Evolutionary conservation across 1,140 invertebrate genomes (phyloP).

Genomic region (Calephelis nemesis): DNA sequence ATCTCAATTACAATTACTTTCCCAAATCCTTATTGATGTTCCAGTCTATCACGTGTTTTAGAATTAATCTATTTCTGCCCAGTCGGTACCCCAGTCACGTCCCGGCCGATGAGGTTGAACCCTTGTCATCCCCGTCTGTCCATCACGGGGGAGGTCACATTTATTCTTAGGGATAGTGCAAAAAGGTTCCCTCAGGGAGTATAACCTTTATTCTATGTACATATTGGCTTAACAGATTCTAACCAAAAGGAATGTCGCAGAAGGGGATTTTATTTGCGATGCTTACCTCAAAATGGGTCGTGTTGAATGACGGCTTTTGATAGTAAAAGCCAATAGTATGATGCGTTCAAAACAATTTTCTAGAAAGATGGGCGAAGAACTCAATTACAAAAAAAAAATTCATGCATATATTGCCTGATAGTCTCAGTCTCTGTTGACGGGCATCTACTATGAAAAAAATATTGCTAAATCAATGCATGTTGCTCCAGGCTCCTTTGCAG

Average conservation of each 20-base stretch:
- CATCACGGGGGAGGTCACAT: conserved; percentile 26
- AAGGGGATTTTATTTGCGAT: conserved; percentile 6
- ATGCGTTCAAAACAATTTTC: too few relatives aligned
- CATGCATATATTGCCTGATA: too few relatives aligned
- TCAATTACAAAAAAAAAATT: too few relatives aligned
- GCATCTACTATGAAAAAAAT: too few relatives aligned
- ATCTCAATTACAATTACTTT: conserved; percentile 6
- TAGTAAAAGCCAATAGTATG: too few relatives aligned
- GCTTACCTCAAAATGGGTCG: not conserved
- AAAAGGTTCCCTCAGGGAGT: conserved; percentile 21
- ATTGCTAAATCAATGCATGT: too few relatives aligned
- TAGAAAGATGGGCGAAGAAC: too few relatives aligned
- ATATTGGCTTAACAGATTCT: conserved; percentile 17
- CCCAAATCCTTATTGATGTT: conserved; percentile 14
- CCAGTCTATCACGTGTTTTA: conserved; percentile 21
- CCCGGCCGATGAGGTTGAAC: conserved; percentile 23
- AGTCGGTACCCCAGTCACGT: conserved; percentile 28
- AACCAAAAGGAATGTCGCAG: conserved; percentile 12
- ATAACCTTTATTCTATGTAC: conserved; percentile 20
- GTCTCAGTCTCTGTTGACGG: too few relatives aligned
- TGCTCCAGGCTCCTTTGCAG: too few relatives aligned
- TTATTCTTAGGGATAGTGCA: conserved; percentile 24
- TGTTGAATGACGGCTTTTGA: not conserved
- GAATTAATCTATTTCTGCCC: conserved; percentile 27
- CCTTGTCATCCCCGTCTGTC: conserved; percentile 29